Base-by-base conservation (phyloP, 2,113 vertebrate genomes). In the Maccullochella peelii region DNA sequence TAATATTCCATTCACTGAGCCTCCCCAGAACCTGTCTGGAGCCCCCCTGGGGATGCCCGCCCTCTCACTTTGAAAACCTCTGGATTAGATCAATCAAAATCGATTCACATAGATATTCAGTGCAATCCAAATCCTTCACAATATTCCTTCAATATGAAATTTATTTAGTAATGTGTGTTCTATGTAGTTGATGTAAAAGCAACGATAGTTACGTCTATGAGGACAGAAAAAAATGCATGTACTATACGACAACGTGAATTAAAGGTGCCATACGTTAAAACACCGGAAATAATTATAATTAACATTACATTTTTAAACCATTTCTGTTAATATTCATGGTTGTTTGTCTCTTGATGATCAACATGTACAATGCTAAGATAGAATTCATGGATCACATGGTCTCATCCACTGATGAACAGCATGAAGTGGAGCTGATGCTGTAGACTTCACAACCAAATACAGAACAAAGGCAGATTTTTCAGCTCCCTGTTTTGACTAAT, bases 401-500 rank as follows among this genome's bases (percentile, higher is more conserved):
- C 62, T 65, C 73, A 42, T 65, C 36, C 25, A 5, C 63, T 86
- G 61, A 83, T 68, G 47, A 69, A 36, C 73, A 21, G 20, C 30
- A 20, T 33, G 78, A 63, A 58, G 76, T 23, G 77, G 61, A 54
- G 74, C 68, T 42, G 57, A 62, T 65, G 42, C 65, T 52, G 72
- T 16, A 66, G 36, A 72, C 84, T 78, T 90, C 82, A 81, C 79
- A 54, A 71, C 73, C 62, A 85, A 72, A 85, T 5, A n/a, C 67
- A 89, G 81, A 92, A 94, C 81, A 93, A 88, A 92, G 77, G 70
- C 77, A 21, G 52, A 49, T 30, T 36, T 63, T 36, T 72, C 78
- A 30, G 82, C 87, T 86, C 77, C 70, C 33, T 87, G 86, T 93
- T 93, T 90, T 91, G 90, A 95, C 87, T 94, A 89, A 91, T 93